Conservation (phyloP, 2,797 vertebrate species). For the Anniella stebbinsi region DNA sequence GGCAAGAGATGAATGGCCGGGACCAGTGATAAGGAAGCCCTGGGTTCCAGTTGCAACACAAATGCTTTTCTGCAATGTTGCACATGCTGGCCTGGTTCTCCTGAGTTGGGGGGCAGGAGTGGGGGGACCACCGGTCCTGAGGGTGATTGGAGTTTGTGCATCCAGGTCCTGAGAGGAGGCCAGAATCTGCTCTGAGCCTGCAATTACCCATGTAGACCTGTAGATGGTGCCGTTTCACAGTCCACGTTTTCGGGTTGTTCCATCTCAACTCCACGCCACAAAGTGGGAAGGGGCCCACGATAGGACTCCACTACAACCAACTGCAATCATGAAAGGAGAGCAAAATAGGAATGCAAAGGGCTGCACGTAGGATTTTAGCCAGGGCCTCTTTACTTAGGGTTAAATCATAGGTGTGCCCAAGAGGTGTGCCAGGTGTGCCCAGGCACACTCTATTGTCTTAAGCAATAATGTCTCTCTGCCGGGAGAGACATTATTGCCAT, state of each 20-base stretch:
- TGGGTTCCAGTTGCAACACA: not conserved
- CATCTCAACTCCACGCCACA: not conserved
- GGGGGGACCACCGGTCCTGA: too few relatives aligned
- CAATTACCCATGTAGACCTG: not conserved
- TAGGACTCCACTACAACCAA: not conserved
- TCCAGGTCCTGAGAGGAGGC: too few relatives aligned
- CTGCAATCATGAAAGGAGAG: too few relatives aligned
- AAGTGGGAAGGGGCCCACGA: too few relatives aligned
- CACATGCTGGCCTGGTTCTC: not conserved
- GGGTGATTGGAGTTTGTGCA: too few relatives aligned
- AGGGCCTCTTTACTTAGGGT: not conserved
- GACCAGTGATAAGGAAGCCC: not conserved
- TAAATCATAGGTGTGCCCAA: too few relatives aligned
- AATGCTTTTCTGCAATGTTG: not conserved
- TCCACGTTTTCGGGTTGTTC: too few relatives aligned
- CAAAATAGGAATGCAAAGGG: not conserved
- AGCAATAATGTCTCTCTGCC: too few relatives aligned
- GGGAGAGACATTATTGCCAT: too few relatives aligned
- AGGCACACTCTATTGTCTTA: too few relatives aligned
- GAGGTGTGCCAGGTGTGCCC: too few relatives aligned
- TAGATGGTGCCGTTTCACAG: not conserved
- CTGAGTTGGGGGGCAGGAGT: not conserved
- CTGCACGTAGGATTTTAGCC: not conserved
- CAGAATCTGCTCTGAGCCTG: not conserved
- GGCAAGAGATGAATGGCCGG: not conserved